Percentiles rank a stretch among this genome's conserved stretches.
phyloP scores from a whole-genome alignment of 2,797 vertebrate genomes.

The Cossypha caffra region DNA sequence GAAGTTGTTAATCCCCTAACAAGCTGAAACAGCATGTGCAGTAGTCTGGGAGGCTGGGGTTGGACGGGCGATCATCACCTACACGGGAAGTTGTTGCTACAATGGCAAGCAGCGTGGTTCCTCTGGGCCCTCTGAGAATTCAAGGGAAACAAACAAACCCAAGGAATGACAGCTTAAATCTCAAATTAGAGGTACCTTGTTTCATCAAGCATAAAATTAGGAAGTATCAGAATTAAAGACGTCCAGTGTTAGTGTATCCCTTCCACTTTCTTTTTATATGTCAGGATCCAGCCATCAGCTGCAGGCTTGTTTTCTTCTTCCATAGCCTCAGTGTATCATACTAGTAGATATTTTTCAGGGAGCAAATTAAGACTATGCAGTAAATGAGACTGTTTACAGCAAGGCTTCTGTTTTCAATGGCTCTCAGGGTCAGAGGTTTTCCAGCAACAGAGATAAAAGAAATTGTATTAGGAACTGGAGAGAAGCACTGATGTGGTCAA shows the following conservation, averaged over 20 bases:
- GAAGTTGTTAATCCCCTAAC: conserved; percentile 42
- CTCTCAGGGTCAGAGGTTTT: not conserved
- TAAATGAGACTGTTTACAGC: not conserved
- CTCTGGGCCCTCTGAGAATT: not conserved
- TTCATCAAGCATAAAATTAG: not conserved
- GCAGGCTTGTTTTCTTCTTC: not conserved
- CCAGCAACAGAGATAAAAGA: not conserved
- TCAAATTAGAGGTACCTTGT: not conserved
- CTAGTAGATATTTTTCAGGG: not conserved
- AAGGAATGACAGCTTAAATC: not conserved
- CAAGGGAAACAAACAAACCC: not conserved
- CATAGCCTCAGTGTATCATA: not conserved
- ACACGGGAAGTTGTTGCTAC: not conserved
- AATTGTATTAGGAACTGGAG: not conserved
- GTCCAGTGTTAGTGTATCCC: accelerated
- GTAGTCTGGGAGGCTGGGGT: accelerated
- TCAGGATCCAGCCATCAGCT: not conserved
- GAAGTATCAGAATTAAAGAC: not conserved
- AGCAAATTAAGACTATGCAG: not conserved
- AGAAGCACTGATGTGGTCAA: not conserved
- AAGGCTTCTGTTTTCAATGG: not conserved
- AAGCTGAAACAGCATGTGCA: not conserved
- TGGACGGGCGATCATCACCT: not conserved
- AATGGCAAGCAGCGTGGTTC: not conserved
- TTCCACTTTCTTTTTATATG: not conserved